Evolutionary conservation across 2,113 vertebrate species (phyloP), one percentile per base, ranked within the genome.

Genomic region (Perognathus longimembris): DNA sequence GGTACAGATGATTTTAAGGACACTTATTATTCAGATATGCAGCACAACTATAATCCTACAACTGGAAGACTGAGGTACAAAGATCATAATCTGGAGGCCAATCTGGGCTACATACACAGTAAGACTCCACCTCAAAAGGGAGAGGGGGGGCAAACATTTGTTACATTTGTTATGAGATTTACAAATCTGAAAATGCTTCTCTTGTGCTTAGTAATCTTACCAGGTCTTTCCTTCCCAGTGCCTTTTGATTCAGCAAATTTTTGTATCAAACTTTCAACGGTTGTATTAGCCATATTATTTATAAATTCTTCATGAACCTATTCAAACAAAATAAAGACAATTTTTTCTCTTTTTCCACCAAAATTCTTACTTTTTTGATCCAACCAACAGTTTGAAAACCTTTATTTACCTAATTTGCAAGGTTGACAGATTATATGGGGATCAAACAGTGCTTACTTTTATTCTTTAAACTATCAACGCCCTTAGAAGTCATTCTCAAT

Each of bases 301-400:
- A 99, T 98, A 98, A 99, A 99, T 95, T 99, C 99, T 94, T 98
- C 98, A 3, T 99, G 99, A 24, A 99, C 99, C 99, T 99, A 92
- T 97, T 96, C 64, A 59, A 93, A 93, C 67, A 75, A 24, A 88
- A 93, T 73, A 93, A 90, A 92, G 54, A 76, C 64, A 61, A 86
- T 6, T 76, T 74, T 94, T 88, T 69, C 1, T 84, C 2, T 84
- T 87, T 89, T 77, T 73, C 70, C 45, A 66, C 36, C 88, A 90
- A 88, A 17, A 95, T 75, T 85, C 28, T 86, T 79, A 88, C 3
- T 70, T 42, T 76, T 81, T 40, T 77, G 26, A 93, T 18, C 28
- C 38, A 90, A 21, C 57, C 45, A 50, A 20, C n/a, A 36, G 21
- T 85, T 95, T 2, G 74, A 94, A 34, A 95, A 85, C 86, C 84